Percentiles rank a stretch among this genome's conserved stretches.
These are phyloP conservation scores for Percopsis transmontana DNA, from an alignment of 2,113 vertebrate species.

Conservation along the genomic window DNA sequence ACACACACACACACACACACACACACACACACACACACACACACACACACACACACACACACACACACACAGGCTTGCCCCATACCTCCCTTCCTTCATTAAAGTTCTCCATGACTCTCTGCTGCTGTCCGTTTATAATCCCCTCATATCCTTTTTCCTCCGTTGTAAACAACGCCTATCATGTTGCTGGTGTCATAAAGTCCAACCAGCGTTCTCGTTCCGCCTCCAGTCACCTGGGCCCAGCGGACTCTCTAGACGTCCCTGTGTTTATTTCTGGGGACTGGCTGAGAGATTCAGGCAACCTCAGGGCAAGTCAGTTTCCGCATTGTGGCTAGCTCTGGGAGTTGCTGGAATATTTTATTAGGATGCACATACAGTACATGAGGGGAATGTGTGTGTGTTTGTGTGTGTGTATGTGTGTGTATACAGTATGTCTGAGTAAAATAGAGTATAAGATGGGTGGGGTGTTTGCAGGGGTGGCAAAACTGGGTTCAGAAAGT, in stretches of 20 bases:
- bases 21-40: not conserved
- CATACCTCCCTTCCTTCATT: not conserved
- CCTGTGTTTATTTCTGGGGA: not conserved
- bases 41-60: slow-evolving; percentile 8
- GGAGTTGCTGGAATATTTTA: slow-evolving; percentile 9
- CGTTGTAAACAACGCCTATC: slow-evolving; percentile 45
- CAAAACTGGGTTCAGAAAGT: no score
- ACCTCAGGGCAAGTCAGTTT: slow-evolving; percentile 32
- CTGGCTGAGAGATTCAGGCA: not conserved
- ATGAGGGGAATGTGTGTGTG: not conserved
- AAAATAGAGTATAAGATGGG: slow-evolving; percentile 33
- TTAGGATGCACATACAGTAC: no score
- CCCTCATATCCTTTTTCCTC: slow-evolving; percentile 22
- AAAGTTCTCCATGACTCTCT: not conserved
- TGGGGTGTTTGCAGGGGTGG: slow-evolving; percentile 25
- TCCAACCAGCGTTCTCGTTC: not conserved
- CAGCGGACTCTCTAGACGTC: slow-evolving; percentile 52
- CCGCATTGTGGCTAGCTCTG: slow-evolving; percentile 10
- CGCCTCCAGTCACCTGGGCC: not conserved
- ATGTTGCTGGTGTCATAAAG: slow-evolving; percentile 43
- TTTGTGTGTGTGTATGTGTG: slow-evolving; percentile 20
- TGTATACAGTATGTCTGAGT: slow-evolving; percentile 30
- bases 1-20: not conserved
- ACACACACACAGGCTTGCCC: not conserved
- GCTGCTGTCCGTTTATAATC: slow-evolving; percentile 6